These are phyloP conservation scores for Eidolon helvum DNA, from an alignment of 2,113 vertebrate species.

Conservation along the genomic window DNA sequence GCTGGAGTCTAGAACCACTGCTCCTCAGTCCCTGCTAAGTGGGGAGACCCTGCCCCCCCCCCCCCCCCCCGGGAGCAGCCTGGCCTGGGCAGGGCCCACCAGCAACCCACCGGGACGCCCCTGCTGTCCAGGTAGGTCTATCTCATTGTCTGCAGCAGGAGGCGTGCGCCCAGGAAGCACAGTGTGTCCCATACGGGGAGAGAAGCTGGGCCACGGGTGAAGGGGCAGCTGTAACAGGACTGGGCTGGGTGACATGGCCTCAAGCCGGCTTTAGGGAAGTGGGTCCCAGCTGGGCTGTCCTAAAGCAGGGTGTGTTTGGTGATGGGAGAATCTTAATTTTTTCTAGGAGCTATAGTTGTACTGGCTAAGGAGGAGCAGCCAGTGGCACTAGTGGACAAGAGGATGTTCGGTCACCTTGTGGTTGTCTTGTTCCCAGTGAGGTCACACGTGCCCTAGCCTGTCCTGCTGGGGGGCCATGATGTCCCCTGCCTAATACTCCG, in stretches of 20 bases:
- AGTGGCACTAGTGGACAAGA: not conserved
- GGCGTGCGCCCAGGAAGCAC: fast-evolving
- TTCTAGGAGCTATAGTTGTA: not conserved
- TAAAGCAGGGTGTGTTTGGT: not conserved
- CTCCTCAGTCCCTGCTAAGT: not conserved
- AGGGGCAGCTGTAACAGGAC: not conserved
- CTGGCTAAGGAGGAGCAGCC: too few species aligned
- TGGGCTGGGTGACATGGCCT: fast-evolving
- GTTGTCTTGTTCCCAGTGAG: not conserved
- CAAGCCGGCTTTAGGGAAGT: not conserved
- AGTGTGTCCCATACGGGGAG: not conserved
- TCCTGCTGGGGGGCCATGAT: not conserved
- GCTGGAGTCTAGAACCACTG: not conserved
- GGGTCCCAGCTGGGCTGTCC: not conserved
- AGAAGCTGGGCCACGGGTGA: fast-evolving
- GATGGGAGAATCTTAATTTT: not conserved
- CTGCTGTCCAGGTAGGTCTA: not conserved
- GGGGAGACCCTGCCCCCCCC: not conserved
- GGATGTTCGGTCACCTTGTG: not conserved
- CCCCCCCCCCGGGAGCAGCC: not conserved
- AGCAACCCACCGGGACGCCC: not conserved
- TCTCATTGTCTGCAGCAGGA: not conserved
- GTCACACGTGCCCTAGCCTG: fast-evolving
- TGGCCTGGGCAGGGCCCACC: not conserved
- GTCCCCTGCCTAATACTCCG: not conserved